These are phyloP conservation scores for Galaxea fascicularis DNA, from an alignment of 92 coral and sea anemone species.

Conservation along the genomic window DNA sequence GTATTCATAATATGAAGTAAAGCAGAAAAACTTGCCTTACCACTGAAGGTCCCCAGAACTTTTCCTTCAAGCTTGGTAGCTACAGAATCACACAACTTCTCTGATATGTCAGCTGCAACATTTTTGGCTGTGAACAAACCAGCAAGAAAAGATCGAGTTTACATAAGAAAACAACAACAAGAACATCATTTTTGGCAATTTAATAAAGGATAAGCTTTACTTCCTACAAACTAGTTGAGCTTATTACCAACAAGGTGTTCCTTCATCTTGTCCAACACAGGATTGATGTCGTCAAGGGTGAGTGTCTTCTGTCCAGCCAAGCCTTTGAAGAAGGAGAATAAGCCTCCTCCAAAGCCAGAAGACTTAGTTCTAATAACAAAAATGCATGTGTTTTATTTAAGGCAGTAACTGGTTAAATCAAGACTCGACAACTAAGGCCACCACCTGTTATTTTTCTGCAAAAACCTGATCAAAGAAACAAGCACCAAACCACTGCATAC, in stretches of 20 bases:
- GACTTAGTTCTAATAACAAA: constrained; percentile 40
- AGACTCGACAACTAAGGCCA: too few relatives aligned
- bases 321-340: constrained; percentile 97
- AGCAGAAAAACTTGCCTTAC: constrained; percentile 60
- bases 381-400: not conserved
- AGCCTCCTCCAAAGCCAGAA: constrained; percentile 79
- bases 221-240: too few relatives aligned
- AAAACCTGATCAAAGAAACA: too few relatives aligned
- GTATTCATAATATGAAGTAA: not conserved
- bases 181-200: too few relatives aligned
- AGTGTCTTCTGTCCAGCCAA: constrained; percentile 97
- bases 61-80: constrained; percentile 96
- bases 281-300: constrained; percentile 85
- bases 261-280: constrained; percentile 97
- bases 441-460: too few relatives aligned
- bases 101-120: constrained; percentile 96
- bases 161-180: not conserved
- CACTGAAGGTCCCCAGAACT: constrained; percentile 96
- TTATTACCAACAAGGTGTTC: constrained; percentile 92
- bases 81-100: constrained; percentile 92
- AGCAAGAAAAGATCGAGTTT: not conserved
- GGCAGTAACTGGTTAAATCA: too few relatives aligned
- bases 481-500: too few relatives aligned
- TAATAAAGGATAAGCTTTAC: not conserved
- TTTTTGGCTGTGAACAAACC: constrained; percentile 77